Evolutionary conservation across 2,888 invertebrate species (phyloP).

Genomic region (Falcaria lacertinaria): DNA sequence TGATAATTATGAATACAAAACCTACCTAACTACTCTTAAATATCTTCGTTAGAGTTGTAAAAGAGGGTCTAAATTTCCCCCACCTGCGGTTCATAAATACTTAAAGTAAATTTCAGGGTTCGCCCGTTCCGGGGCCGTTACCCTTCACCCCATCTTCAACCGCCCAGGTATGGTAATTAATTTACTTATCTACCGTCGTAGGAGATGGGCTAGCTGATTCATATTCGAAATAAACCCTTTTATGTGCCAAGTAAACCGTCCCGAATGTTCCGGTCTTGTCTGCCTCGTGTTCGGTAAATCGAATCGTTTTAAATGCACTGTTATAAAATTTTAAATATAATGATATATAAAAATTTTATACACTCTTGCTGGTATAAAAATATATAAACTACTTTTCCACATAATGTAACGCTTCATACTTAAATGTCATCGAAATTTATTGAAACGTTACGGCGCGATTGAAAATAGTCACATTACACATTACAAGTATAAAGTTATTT

Average conservation of each 20-base stretch:
- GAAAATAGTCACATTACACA: too few species aligned
- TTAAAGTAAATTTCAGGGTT: background rate
- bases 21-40: background rate
- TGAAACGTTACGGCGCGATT: too few species aligned
- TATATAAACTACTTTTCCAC: too few species aligned
- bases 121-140: constrained; percentile 29
- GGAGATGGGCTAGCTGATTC: background rate
- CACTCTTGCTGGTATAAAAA: too few species aligned
- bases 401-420: too few species aligned
- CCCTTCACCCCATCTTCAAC: constrained; percentile 27
- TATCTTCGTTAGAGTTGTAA: background rate
- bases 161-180: constrained; percentile 31
- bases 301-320: too few species aligned
- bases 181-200: constrained; percentile 21
- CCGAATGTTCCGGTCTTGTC: background rate
- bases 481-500: too few species aligned
- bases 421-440: too few species aligned
- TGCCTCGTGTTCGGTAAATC: too few species aligned
- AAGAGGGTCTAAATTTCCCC: constrained; percentile 16
- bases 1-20: background rate
- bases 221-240: background rate
- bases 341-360: too few species aligned
- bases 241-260: background rate
- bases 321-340: too few species aligned
- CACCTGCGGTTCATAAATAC: constrained; percentile 30